Conservation (phyloP, 2,113 vertebrate genomes). For the Gobio gobio region DNA sequence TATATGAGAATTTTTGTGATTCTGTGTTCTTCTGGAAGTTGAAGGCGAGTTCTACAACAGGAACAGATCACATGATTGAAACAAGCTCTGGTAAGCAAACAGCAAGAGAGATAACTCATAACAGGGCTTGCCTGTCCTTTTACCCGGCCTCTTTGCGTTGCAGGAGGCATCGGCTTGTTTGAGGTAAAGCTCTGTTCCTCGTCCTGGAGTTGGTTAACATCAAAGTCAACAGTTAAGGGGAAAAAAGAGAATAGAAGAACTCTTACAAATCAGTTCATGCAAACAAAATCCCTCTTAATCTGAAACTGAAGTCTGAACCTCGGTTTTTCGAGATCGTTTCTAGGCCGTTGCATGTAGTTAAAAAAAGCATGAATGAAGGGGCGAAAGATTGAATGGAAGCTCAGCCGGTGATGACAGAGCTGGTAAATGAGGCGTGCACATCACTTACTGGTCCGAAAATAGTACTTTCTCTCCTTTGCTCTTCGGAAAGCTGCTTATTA, state of each 20-base stretch:
- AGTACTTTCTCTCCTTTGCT: constrained; percentile 13
- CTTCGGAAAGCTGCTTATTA: constrained; percentile 41
- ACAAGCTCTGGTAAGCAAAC: constrained; percentile 17
- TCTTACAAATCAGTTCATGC: neutral
- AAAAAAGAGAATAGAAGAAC: neutral
- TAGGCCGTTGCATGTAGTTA: constrained; percentile 43
- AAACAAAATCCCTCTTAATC: constrained; percentile 1
- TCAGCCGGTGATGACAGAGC: constrained; percentile 62
- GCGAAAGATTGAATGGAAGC: constrained; percentile 61
- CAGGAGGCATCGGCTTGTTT: neutral
- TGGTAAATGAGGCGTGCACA: constrained; percentile 59
- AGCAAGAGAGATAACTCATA: neutral
- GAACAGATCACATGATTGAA: constrained; percentile 12
- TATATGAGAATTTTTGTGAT: neutral
- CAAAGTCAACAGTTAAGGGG: neutral
- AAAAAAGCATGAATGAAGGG: constrained; percentile 64
- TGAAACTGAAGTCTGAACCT: constrained; percentile 9
- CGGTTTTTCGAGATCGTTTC: constrained; percentile 24
- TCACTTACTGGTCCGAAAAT: constrained; percentile 9
- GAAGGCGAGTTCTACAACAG: neutral
- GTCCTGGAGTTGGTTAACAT: neutral
- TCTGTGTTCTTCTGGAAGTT: neutral
- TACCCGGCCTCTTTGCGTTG: neutral
- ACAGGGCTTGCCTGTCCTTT: neutral
- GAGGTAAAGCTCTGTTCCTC: neutral